phyloP scores from a whole-genome alignment of 2,797 vertebrate species.

The Helicolenus hilgendorfi region DNA sequence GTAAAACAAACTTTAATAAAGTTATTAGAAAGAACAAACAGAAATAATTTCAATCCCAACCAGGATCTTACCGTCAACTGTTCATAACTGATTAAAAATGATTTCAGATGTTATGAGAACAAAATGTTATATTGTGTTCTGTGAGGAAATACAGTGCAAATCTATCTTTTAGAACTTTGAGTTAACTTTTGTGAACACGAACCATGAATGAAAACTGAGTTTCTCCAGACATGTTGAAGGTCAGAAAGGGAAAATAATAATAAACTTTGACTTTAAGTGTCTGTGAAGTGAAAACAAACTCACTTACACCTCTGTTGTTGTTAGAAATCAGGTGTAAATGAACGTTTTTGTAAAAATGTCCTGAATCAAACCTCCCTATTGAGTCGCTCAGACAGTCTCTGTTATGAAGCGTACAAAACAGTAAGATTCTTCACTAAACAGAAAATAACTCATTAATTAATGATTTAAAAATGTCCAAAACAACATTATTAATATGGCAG shows the following conservation, averaged over 20 bases:
- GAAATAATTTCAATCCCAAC: background rate
- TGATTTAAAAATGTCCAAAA: background rate
- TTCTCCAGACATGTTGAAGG: background rate
- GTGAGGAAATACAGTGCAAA: too few species aligned
- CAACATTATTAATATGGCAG: too few species aligned
- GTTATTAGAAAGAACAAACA: too few species aligned
- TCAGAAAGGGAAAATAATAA: background rate
- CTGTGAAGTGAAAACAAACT: background rate
- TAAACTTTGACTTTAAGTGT: background rate
- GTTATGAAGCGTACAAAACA: background rate
- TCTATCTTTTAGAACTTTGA: too few species aligned
- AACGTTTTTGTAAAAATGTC: background rate
- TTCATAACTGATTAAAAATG: background rate
- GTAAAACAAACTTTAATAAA: background rate
- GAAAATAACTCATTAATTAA: background rate
- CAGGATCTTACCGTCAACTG: background rate
- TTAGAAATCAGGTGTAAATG: background rate
- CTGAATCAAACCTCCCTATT: background rate
- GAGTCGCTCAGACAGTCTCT: too few species aligned
- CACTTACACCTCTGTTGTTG: background rate
- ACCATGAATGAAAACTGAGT: background rate
- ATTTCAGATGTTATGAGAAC: too few species aligned
- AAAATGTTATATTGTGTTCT: background rate
- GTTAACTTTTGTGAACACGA: too few species aligned
- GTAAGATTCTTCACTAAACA: constrained; percentile 1